Conservation (phyloP, 2,888 invertebrate genomes). For the Seira sanloemensis region DNA sequence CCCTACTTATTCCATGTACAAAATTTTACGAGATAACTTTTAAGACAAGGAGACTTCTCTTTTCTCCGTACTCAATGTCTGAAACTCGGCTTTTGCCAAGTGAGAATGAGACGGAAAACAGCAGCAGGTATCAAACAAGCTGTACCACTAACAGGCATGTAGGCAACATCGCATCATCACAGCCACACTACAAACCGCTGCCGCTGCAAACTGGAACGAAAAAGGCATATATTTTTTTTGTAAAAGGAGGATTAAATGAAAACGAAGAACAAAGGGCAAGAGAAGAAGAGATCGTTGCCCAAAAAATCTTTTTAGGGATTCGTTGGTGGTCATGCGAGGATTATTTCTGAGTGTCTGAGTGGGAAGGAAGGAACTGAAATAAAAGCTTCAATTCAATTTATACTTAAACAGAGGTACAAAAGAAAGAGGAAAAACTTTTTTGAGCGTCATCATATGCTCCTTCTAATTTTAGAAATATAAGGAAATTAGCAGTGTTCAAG, state of each 20-base stretch:
- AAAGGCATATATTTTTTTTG: not conserved
- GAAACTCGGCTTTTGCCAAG: not conserved
- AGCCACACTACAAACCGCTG: too few species aligned
- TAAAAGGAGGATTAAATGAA: not conserved
- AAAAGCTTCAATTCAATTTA: not conserved
- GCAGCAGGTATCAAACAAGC: not conserved
- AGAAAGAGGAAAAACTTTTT: not conserved
- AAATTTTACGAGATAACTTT: too few species aligned
- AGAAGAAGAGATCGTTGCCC: not conserved
- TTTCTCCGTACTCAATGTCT: not conserved
- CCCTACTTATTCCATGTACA: too few species aligned
- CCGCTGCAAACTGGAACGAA: too few species aligned
- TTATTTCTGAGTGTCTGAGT: not conserved
- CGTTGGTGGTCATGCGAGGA: slow-evolving; percentile 44
- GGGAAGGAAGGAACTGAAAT: too few species aligned
- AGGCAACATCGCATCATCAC: too few species aligned
- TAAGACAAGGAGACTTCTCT: too few species aligned
- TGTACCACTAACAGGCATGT: not conserved
- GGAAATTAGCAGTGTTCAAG: slow-evolving; percentile 30
- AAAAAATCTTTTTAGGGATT: not conserved
- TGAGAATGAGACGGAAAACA: not conserved
- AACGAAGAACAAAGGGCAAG: not conserved
- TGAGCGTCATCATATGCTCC: slow-evolving; percentile 21
- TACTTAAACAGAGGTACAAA: too few species aligned
- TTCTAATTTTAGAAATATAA: not conserved